These are phyloP conservation scores for Nebria salina DNA, from an alignment of 2,888 invertebrate genomes.

Conservation along the genomic window DNA sequence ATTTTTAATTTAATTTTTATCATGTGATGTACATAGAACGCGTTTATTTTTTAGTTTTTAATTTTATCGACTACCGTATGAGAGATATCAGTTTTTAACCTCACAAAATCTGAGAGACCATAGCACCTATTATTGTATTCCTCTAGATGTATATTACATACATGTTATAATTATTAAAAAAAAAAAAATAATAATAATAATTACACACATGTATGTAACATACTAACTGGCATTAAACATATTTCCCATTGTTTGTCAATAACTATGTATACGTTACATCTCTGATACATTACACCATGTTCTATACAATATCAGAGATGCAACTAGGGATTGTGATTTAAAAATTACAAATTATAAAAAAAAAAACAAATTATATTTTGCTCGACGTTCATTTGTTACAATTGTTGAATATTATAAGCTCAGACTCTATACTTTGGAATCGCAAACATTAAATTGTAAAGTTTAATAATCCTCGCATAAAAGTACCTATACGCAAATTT, in stretches of 20 bases:
- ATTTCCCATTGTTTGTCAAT: neutral
- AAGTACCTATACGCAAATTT: slow-evolving; percentile 46
- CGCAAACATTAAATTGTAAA: slow-evolving; percentile 30
- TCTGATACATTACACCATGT: neutral
- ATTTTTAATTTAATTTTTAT: slow-evolving; percentile 25
- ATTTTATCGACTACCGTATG: slow-evolving; percentile 32
- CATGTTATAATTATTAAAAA: neutral
- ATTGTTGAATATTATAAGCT: slow-evolving; percentile 47
- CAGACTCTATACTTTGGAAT: slow-evolving; percentile 38
- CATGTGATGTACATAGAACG: slow-evolving; percentile 37
- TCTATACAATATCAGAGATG: neutral
- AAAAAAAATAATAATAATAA: neutral
- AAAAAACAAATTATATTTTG: neutral
- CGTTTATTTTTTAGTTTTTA: slow-evolving; percentile 28
- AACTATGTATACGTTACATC: neutral
- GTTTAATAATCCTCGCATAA: slow-evolving; percentile 30
- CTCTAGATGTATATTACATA: neutral
- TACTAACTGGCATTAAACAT: neutral
- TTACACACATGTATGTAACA: slow-evolving; percentile 6
- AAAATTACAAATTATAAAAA: neutral
- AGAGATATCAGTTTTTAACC: slow-evolving; percentile 26
- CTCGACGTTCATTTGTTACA: slow-evolving; percentile 42
- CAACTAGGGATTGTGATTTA: neutral
- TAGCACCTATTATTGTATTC: slow-evolving; percentile 18
- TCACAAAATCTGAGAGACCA: slow-evolving; percentile 9